Percentiles rank a stretch among this genome's conserved stretches.
Conservation (phyloP, 2,888 invertebrate genomes). For the Eupelmus urozonus region DNA sequence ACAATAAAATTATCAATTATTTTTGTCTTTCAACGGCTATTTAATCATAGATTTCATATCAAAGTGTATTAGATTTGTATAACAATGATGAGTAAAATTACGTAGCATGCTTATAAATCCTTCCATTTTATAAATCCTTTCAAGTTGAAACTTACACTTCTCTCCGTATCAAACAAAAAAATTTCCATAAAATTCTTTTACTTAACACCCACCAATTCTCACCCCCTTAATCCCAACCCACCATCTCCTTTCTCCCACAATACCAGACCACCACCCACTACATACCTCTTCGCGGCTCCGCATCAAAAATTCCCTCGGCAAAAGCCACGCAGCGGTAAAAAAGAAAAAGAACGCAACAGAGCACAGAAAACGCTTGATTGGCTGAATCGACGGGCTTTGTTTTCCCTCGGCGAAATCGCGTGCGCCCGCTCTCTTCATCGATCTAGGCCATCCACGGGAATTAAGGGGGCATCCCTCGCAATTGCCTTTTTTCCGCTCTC, state of each 20-base stretch:
- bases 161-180: too few species aligned
- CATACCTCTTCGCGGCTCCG: not conserved
- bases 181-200: too few species aligned
- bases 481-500: conserved; percentile 48
- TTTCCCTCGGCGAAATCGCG: conserved; percentile 50
- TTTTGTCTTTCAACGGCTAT: too few species aligned
- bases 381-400: conserved; percentile 48
- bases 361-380: conserved; percentile 42
- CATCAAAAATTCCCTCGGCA: conserved; percentile 21
- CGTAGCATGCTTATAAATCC: too few species aligned
- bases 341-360: not conserved
- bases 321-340: not conserved
- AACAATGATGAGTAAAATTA: too few species aligned
- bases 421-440: conserved; percentile 29
- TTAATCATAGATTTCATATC: too few species aligned
- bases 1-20: too few species aligned
- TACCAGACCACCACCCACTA: conserved; percentile 10
- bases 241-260: too few species aligned
- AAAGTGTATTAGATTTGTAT: too few species aligned
- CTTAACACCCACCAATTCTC: not conserved
- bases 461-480: conserved; percentile 49
- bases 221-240: not conserved
- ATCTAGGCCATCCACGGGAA: conserved; percentile 51
- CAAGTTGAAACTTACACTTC: too few species aligned
- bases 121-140: too few species aligned